Evolutionary conservation across 2,797 vertebrate genomes (phyloP).

Genomic region (Microctenopoma steveboyesi): DNA sequence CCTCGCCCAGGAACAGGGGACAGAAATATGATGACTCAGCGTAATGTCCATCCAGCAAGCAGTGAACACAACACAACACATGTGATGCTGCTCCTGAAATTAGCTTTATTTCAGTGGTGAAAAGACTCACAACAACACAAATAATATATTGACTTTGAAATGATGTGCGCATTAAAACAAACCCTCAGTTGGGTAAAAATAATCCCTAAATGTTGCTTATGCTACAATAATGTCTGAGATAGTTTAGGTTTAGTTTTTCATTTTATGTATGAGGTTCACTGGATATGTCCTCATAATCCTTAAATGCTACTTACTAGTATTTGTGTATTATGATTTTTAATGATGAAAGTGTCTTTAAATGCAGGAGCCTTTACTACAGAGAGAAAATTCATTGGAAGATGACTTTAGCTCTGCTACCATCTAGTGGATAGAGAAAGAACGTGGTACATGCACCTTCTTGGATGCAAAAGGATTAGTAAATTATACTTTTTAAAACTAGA

Average conservation of each 20-base stretch:
- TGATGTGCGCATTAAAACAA: background rate
- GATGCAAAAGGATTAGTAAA: background rate
- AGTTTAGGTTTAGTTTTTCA: background rate
- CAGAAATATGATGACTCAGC: constrained; percentile 70
- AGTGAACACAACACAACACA: constrained; percentile 20
- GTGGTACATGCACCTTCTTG: no score
- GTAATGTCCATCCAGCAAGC: constrained; percentile 18
- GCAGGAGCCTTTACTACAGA: background rate
- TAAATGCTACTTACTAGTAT: background rate
- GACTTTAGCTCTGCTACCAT: constrained; percentile 48
- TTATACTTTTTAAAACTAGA: background rate
- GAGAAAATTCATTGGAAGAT: background rate
- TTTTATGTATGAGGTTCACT: background rate
- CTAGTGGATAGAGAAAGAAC: constrained; percentile 41
- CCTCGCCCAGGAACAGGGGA: constrained; percentile 75
- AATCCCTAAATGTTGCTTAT: background rate
- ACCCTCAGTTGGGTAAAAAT: background rate
- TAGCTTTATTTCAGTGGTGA: background rate
- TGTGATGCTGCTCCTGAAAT: constrained; percentile 9
- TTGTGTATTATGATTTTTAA: background rate
- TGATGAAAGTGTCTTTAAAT: background rate
- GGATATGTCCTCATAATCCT: background rate
- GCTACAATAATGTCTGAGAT: background rate
- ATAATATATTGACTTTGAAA: background rate
- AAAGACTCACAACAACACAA: no score